A percentile compares a stretch with the other conserved stretches of the same genome.
These are phyloP conservation scores for Squalus acanthias DNA, from an alignment of 2,797 vertebrate species.

Conservation along the genomic window DNA sequence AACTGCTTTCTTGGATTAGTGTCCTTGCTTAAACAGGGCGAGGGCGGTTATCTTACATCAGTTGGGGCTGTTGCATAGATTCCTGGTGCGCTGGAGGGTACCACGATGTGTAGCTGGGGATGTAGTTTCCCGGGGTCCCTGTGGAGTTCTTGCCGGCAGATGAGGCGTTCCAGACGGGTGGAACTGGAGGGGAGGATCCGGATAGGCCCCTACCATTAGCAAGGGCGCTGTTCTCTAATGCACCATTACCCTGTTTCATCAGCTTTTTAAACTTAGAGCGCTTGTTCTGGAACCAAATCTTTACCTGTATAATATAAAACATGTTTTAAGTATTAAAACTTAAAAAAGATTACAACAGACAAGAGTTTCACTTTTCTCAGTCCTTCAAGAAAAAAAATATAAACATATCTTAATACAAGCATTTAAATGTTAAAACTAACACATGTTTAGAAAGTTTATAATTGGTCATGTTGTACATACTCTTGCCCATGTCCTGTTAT, in stretches of 20 bases:
- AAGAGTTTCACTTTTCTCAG: not conserved
- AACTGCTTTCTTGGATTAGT: constrained; percentile 48
- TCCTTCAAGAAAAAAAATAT: not conserved
- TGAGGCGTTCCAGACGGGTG: constrained; percentile 85
- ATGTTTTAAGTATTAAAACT: not conserved
- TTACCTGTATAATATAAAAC: constrained; percentile 62
- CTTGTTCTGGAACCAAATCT: constrained; percentile 94
- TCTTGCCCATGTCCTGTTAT: not conserved
- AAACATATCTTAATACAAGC: not conserved
- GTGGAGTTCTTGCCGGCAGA: constrained; percentile 79
- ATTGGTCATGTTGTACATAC: not conserved
- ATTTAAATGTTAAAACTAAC: not conserved
- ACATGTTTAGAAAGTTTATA: not conserved
- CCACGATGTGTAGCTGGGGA: constrained; percentile 97
- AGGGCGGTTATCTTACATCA: constrained; percentile 71
- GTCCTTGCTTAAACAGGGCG: constrained; percentile 46
- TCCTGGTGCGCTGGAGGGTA: constrained; percentile 94
- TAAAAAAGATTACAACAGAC: not conserved
- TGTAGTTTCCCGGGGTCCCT: constrained; percentile 81
- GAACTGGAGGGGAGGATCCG: constrained; percentile 78
- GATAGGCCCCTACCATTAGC: constrained; percentile 82
- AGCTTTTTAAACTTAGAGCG: constrained; percentile 90
- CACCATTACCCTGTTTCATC: constrained; percentile 87
- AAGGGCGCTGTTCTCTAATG: constrained; percentile 76
- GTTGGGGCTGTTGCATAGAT: constrained; percentile 96